A percentile compares a stretch with the other conserved stretches of the same genome.
These are phyloP conservation scores for Cochlearius cochlearius DNA, from an alignment of 2,113 vertebrate genomes.

Conservation along the genomic window DNA sequence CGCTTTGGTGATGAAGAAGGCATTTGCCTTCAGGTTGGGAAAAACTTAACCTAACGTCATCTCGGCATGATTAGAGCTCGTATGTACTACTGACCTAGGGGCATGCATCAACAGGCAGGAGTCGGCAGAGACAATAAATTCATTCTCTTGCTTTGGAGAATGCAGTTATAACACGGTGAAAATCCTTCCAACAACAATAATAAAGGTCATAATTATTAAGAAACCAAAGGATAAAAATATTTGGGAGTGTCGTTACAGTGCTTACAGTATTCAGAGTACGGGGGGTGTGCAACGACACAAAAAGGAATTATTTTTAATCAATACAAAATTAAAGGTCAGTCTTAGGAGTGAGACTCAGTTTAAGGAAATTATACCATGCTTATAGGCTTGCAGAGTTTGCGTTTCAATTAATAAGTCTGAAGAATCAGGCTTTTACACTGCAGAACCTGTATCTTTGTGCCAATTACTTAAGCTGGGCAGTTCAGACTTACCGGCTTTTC, in stretches of 20 bases:
- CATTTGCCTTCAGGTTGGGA: slow-evolving; percentile 64
- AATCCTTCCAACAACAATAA: neutral
- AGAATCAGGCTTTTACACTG: neutral
- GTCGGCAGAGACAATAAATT: neutral
- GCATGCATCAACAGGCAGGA: slow-evolving; percentile 47
- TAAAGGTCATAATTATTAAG: neutral
- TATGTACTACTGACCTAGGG: slow-evolving; percentile 36
- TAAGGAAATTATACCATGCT: neutral
- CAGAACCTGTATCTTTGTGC: neutral
- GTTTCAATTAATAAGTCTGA: neutral
- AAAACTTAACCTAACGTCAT: slow-evolving; percentile 38
- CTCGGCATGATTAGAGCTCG: neutral
- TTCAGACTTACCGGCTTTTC: neutral
- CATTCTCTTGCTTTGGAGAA: slow-evolving; percentile 22
- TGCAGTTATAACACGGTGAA: neutral
- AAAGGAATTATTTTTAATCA: neutral
- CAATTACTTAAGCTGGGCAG: neutral
- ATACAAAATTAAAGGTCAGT: neutral
- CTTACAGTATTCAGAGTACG: neutral
- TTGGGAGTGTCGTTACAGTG: neutral
- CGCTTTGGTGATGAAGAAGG: slow-evolving; percentile 12
- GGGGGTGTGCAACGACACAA: neutral
- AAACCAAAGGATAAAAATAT: neutral
- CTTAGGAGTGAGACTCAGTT: neutral
- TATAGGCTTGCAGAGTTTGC: neutral